phyloP scores from a whole-genome alignment of 2,113 vertebrate species.

The Silurus meridionalis region DNA sequence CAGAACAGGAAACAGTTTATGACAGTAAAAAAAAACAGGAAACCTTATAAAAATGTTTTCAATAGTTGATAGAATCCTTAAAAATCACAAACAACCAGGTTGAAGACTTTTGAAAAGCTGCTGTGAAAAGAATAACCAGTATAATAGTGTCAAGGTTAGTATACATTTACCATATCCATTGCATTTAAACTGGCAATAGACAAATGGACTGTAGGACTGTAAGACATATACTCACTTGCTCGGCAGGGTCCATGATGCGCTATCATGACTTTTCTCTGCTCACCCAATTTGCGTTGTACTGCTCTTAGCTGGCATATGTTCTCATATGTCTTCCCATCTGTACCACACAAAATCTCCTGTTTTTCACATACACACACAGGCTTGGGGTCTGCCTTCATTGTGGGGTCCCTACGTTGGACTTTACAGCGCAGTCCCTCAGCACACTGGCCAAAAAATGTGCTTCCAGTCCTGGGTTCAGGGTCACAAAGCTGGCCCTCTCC shows the following conservation, averaged over 20 bases:
- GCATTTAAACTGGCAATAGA: not conserved
- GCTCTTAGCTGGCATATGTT: slow-evolving; percentile 59
- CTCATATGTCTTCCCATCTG: slow-evolving; percentile 61
- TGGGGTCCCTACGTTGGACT: slow-evolving; percentile 27
- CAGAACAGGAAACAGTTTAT: not conserved
- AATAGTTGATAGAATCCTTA: not conserved
- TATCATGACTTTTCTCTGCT: slow-evolving; percentile 39
- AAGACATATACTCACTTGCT: slow-evolving; percentile 56
- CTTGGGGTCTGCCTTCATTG: slow-evolving; percentile 38
- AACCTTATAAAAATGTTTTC: not conserved
- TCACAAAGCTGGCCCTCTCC: slow-evolving; percentile 64
- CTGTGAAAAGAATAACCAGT: not conserved
- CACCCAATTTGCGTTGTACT: slow-evolving; percentile 35
- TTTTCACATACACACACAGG: slow-evolving; percentile 57
- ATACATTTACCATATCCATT: not conserved
- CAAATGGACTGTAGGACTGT: not conserved
- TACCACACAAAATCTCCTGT: slow-evolving; percentile 58
- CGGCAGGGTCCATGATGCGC: slow-evolving; percentile 61
- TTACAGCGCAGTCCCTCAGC: slow-evolving; percentile 57
- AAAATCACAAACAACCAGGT: not conserved
- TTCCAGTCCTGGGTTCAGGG: slow-evolving; percentile 34
- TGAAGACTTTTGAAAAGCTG: not conserved
- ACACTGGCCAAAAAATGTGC: slow-evolving; percentile 56
- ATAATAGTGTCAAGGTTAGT: not conserved
- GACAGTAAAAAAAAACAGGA: too few species aligned